phyloP scores from a whole-genome alignment of 2,888 invertebrate genomes.

The Euproctis similis region DNA sequence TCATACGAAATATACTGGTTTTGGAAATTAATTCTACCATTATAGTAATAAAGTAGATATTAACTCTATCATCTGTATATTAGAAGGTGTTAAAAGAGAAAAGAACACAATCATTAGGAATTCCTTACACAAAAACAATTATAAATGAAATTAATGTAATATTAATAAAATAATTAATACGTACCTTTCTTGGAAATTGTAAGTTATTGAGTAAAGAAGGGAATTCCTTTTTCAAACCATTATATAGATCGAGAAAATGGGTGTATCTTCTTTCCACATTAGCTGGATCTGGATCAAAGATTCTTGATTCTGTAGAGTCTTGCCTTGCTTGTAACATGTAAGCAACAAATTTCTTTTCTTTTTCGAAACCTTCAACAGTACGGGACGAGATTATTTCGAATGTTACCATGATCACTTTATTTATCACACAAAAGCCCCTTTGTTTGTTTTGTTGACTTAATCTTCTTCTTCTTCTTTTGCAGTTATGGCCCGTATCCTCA shows the following conservation, averaged over 20 bases:
- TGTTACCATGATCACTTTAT: conserved; percentile 47
- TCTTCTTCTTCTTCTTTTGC: no score
- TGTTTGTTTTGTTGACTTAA: no score
- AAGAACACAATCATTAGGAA: no score
- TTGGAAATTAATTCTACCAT: no score
- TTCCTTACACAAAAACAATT: no score
- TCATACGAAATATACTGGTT: no score
- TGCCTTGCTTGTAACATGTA: conserved; percentile 80
- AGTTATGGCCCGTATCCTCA: no score
- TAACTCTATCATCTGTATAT: neutral
- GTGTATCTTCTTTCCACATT: conserved; percentile 83
- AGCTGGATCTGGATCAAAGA: conserved; percentile 76
- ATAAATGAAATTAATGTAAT: no score
- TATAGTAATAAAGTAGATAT: no score
- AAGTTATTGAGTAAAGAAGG: conserved; percentile 70
- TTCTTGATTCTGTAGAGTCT: conserved; percentile 56
- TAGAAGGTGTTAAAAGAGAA: conserved; percentile 2
- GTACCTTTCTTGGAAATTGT: conserved; percentile 81
- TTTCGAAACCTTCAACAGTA: conserved; percentile 75
- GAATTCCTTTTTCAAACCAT: conserved; percentile 75
- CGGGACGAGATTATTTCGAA: conserved; percentile 82
- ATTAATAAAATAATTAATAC: no score
- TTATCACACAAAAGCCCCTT: no score
- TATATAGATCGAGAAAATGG: conserved; percentile 80
- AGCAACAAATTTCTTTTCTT: conserved; percentile 81